phyloP scores from a whole-genome alignment of 2,888 invertebrate genomes.

The Charanyca ferruginea region DNA sequence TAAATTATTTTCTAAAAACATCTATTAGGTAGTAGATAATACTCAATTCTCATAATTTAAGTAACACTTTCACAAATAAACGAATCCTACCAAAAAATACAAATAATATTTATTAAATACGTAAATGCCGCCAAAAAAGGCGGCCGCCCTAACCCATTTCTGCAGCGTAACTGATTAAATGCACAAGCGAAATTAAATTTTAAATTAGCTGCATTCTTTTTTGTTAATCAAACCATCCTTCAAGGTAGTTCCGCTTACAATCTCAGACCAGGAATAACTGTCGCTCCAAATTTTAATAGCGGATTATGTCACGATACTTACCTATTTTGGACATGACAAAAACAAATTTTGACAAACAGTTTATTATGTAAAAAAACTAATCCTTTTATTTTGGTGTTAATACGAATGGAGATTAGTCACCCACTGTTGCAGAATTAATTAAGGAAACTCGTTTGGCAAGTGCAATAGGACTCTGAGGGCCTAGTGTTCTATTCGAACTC shows the following conservation, averaged over 20 bases:
- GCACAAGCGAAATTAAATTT: slow-evolving; percentile 46
- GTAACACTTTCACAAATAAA: too few relatives aligned
- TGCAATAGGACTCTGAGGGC: background rate
- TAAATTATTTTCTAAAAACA: too few relatives aligned
- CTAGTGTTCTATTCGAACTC: too few relatives aligned
- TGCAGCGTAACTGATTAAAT: slow-evolving; percentile 49
- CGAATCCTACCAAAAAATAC: background rate
- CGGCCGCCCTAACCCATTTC: slow-evolving; percentile 45
- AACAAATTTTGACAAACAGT: slow-evolving; percentile 43
- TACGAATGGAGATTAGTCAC: slow-evolving; percentile 32
- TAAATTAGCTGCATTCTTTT: slow-evolving; percentile 58
- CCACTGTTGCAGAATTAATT: slow-evolving; percentile 18
- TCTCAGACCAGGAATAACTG: slow-evolving; percentile 58
- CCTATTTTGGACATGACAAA: slow-evolving; percentile 55
- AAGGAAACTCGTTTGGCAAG: background rate
- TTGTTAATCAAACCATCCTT: slow-evolving; percentile 64
- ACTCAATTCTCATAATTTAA: too few relatives aligned
- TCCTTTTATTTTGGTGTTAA: slow-evolving; percentile 50
- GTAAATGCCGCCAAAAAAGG: slow-evolving; percentile 23
- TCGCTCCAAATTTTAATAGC: slow-evolving; percentile 59
- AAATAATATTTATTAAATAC: background rate
- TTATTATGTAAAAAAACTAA: slow-evolving; percentile 39
- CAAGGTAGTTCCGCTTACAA: slow-evolving; percentile 65
- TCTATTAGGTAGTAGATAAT: too few relatives aligned
- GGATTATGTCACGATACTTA: slow-evolving; percentile 58